Evolutionary conservation across 2,797 vertebrate genomes (phyloP), one percentile per base, ranked within the genome.

Genomic region (Okamejei kenojei): DNA sequence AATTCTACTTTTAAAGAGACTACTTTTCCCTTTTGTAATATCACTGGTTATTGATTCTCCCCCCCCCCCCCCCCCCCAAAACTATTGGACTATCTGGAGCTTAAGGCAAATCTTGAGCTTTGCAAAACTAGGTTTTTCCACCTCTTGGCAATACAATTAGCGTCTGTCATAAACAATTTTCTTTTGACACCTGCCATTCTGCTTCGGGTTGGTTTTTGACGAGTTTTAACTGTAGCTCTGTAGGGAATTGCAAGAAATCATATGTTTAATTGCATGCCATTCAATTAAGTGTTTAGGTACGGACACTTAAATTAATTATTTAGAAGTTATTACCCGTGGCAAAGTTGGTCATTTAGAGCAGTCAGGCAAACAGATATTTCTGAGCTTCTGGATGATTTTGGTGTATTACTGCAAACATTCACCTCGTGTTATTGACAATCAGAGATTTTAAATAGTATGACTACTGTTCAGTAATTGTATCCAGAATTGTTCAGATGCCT

Each of bases 171-270:
- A 11, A 21, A 21, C 68, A 91, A 32, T n/a, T 29, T 68, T 65
- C n/a, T 86, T 74, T 68, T 17, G 17, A 26, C 71, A 73, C 23
- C 26, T 26, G 38, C 61, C 86, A 15, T 88, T 84, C 61, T 54
- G 35, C 35, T 45, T 91, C 32, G 7, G 29, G 38, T 29, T 91
- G 38, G 23, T 26, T 74, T 91, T 73, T 2, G 9, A 91, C 19
- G 11, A 35, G 17, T 68, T 90, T 90, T 26, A 71, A 32, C 86
- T 32, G 32, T 23, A 90, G 86, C 58, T 35, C 86, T 90, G 45
- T n/a, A 71, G 19, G 86, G 19, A 90, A n/a, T 68, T 32, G 58
- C 84, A 88, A 29, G 61, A 90, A 90, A 71, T 90, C 65, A 71
- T 32, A 32, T 65, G 26, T 63, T 86, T 86, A 65, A 65, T 86